A percentile compares a stretch with the other conserved stretches of the same genome.
These are phyloP conservation scores for Ataeniobius toweri DNA, from an alignment of 2,797 vertebrate genomes.

Conservation along the genomic window DNA sequence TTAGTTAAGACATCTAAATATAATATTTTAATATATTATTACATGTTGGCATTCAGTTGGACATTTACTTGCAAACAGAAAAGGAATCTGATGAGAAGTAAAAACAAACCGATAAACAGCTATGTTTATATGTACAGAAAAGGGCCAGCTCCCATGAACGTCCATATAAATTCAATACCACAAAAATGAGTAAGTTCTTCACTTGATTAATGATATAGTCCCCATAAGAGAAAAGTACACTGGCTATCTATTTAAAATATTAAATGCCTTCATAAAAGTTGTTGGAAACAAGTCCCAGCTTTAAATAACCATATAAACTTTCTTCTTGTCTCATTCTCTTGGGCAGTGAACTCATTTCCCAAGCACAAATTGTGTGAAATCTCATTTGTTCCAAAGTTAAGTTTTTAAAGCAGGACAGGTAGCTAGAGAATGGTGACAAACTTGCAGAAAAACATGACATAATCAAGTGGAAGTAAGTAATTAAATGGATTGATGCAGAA, in stretches of 20 bases:
- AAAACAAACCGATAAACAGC: background rate
- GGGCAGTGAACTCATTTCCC: slow-evolving; percentile 16
- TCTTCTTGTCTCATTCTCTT: background rate
- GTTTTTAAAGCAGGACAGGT: slow-evolving; percentile 41
- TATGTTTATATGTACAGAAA: background rate
- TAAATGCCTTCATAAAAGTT: slow-evolving; percentile 3
- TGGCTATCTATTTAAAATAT: background rate
- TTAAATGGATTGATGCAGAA: slow-evolving; percentile 45
- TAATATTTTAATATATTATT: background rate
- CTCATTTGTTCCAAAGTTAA: slow-evolving; percentile 35
- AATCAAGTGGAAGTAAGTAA: slow-evolving; percentile 45
- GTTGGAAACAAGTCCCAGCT: slow-evolving; percentile 1
- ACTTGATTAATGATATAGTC: background rate
- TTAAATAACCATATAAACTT: slow-evolving; percentile 23
- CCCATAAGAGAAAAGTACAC: background rate
- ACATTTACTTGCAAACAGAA: background rate
- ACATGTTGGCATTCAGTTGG: background rate
- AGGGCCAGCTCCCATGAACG: background rate
- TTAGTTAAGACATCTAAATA: background rate
- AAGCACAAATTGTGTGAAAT: slow-evolving; percentile 30
- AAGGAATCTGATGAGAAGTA: background rate
- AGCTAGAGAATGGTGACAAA: slow-evolving; percentile 28
- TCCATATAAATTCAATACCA: background rate
- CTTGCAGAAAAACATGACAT: slow-evolving; percentile 27
- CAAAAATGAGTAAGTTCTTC: background rate